Evolutionary conservation across 2,888 invertebrate species (phyloP), one percentile per base, ranked within the genome.

Genomic region (Adelognathus sp.): DNA sequence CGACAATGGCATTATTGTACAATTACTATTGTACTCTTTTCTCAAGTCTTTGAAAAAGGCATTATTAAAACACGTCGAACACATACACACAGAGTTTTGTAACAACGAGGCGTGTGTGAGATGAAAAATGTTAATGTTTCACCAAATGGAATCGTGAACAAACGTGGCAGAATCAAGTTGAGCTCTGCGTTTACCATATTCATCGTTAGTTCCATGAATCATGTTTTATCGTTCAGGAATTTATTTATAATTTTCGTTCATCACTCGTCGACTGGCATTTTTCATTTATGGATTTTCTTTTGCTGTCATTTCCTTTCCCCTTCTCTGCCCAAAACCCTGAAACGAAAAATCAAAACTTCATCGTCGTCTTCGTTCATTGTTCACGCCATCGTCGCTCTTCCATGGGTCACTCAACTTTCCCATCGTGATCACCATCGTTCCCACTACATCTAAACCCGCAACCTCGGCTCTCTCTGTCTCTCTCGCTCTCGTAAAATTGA

Each of bases 211-310:
- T 79, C 31, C 46, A 64, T 64, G 27, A 69, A 39, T 69, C 61
- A 54, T 64, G 60, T 73, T n/a, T 73, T 70, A 71, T 72, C 52
- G 61, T 50, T 41, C 70, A 79, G 66, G 56, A 71, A 60, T 71
- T n/a, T 75, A 78, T 85, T 82, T 83, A n/a, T n/a, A 79, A 84
- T 82, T 81, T 84, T 82, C 56, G n/a, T 82, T 85, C 80, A 72
- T 83, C 80, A 83, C 64, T 83, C 84, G 79, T 86, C 81, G 80
- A 86, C 83, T 87, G 85, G 87, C 82, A 85, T 82, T 86, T n/a
- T 86, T 81, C 86, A 91, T 90, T 90, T 88, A 89, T 88, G 82
- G 87, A 83, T 90, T 90, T 89, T 91, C 76, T 90, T n/a, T 91
- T 90, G 85, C 87, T 86, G 84, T n/a, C 87, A 85, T 86, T n/a